Percentiles rank a stretch among this genome's conserved stretches.
Evolutionary conservation across 2,113 vertebrate genomes (phyloP).

Genomic region (Rhinopomastus cyanomelas): DNA sequence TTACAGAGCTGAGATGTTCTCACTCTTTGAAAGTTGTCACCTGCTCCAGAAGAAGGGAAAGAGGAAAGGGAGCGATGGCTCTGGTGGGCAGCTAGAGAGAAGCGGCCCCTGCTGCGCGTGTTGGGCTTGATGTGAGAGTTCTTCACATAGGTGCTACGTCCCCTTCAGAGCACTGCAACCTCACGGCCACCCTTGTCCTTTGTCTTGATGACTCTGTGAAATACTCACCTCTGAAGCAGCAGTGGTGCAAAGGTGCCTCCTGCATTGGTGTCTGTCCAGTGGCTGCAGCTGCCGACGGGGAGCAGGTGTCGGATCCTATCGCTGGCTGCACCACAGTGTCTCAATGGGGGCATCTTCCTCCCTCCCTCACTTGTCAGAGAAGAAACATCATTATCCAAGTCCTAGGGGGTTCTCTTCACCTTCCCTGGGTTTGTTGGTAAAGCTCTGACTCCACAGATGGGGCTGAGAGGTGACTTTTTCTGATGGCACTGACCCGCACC

Average conservation of each 20-base stretch:
- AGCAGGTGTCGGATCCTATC: neutral
- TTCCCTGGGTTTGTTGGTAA: neutral
- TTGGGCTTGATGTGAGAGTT: constrained; percentile 38
- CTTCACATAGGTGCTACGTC: constrained; percentile 47
- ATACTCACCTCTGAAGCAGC: constrained; percentile 43
- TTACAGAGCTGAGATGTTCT: constrained; percentile 67
- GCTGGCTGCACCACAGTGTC: neutral
- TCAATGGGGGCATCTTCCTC: neutral
- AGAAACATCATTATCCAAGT: neutral
- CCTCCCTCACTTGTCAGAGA: constrained; percentile 20
- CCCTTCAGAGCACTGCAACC: constrained; percentile 55
- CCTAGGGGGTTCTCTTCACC: neutral
- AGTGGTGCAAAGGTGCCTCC: constrained; percentile 21
- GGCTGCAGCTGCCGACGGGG: neutral
- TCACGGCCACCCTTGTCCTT: constrained; percentile 56
- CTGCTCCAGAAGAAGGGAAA: constrained; percentile 45
- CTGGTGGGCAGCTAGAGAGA: constrained; percentile 47
- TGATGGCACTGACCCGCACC: neutral
- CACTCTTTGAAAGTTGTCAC: constrained; percentile 45
- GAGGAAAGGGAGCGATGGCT: neutral
- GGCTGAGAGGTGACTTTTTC: neutral
- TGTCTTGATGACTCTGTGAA: constrained; percentile 49
- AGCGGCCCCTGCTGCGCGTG: constrained; percentile 22
- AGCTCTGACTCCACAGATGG: neutral
- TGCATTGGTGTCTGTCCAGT: neutral